Evolutionary conservation across 37 sponge, comb jelly and placozoan genomes (phyloP).

Genomic region (Eunapius fragilis): DNA sequence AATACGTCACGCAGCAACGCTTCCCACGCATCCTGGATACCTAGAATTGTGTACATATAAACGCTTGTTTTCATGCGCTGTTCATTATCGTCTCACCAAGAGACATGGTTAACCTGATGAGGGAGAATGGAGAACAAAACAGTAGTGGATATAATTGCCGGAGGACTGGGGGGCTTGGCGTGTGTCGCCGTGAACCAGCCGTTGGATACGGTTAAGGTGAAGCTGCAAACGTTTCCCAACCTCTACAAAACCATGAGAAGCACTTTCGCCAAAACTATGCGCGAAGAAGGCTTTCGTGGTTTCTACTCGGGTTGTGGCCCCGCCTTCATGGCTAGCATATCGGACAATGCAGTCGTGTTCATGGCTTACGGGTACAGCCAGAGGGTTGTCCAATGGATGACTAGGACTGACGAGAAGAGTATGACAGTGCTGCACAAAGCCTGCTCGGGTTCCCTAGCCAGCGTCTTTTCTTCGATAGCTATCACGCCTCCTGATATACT

Average conservation of each 20-base stretch:
- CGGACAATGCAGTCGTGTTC: slow-evolving; percentile 67
- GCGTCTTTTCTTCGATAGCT: slow-evolving; percentile 31
- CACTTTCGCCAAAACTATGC: slow-evolving; percentile 15
- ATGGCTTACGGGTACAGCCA: slow-evolving; percentile 42
- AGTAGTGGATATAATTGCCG: slow-evolving; percentile 26
- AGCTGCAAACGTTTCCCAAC: slow-evolving; percentile 47
- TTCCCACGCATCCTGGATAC: no score
- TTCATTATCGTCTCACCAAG: no score
- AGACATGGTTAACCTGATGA: no score
- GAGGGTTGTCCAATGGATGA: slow-evolving; percentile 18
- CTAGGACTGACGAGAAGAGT: background rate
- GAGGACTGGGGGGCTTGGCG: slow-evolving; percentile 50
- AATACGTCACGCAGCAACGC: no score
- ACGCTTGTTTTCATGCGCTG: no score
- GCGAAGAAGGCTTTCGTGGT: slow-evolving; percentile 24
- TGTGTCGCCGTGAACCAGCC: slow-evolving; percentile 71
- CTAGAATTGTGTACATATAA: no score
- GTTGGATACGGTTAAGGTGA: slow-evolving; percentile 77
- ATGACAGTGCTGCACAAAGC: slow-evolving; percentile 29
- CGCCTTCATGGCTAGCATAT: slow-evolving; percentile 38
- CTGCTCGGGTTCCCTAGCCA: slow-evolving; percentile 40
- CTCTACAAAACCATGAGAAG: slow-evolving; percentile 11
- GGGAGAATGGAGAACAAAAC: no score
- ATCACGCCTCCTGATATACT: slow-evolving; percentile 47
- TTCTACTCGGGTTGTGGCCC: slow-evolving; percentile 55